Conservation (phyloP, 2,113 vertebrate genomes). For the Sarotherodon lohbergeri region DNA sequence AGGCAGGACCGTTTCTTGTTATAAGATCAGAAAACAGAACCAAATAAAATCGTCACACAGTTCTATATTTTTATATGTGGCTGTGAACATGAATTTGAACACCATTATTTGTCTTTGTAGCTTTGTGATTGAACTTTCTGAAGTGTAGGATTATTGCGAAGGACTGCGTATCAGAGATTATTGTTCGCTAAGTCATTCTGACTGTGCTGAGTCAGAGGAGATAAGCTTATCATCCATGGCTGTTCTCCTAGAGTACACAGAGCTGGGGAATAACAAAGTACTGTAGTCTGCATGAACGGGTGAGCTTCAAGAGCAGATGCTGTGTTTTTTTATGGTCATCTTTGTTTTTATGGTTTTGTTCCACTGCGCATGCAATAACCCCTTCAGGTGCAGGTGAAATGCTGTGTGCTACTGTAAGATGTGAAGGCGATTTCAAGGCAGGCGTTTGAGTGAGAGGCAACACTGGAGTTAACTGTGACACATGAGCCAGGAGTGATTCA, state of each 20-base stretch:
- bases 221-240: conserved; percentile 3
- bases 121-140: not conserved
- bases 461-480: not conserved
- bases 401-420: not conserved
- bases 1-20: not conserved
- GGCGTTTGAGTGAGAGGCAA: not conserved
- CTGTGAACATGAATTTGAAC: not conserved
- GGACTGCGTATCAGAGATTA: not conserved
- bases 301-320: not conserved
- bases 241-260: not conserved
- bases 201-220: not conserved
- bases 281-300: not conserved
- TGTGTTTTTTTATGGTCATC: not conserved
- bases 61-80: not conserved
- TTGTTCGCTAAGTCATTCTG: not conserved
- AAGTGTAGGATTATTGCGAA: not conserved
- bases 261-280: not conserved
- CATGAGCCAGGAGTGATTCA: not conserved
- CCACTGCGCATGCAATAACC: not conserved
- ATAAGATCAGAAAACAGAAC: not conserved
- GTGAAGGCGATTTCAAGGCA: not conserved
- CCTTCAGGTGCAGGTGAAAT: not conserved
- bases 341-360: not conserved
- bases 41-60: not conserved
- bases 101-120: not conserved